Conservation (phyloP, 2,113 vertebrate species). For the Microcebus griseorufus region DNA sequence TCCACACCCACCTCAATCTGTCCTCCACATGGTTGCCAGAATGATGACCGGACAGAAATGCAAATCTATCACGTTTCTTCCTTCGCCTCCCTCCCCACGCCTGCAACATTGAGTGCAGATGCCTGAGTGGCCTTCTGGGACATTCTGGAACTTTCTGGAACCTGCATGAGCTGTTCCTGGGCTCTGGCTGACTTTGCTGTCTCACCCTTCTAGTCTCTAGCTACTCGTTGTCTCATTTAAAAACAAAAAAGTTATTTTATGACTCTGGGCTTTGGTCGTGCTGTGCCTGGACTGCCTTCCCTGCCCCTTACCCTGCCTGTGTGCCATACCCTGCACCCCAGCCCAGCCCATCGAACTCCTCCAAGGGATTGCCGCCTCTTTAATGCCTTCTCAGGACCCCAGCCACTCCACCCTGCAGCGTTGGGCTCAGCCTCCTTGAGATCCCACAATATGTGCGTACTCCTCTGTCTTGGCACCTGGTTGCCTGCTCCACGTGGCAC, state of each 20-base stretch:
- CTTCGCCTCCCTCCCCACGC: neutral
- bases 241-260: neutral
- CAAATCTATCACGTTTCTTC: conserved; percentile 29
- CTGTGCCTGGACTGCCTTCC: neutral
- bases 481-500: neutral
- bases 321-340: too few relatives aligned
- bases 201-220: neutral
- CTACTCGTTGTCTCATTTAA: neutral
- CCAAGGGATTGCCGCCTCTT: neutral
- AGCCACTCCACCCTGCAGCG: neutral
- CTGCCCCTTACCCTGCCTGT: neutral
- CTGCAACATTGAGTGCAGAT: neutral
- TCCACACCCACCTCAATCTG: conserved; percentile 70
- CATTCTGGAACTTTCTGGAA: conserved; percentile 20
- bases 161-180: neutral
- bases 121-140: neutral
- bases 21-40: conserved; percentile 55
- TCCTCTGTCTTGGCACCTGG: neutral
- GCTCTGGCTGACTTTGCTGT: neutral
- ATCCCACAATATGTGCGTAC: neutral
- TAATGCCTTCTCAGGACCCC: neutral
- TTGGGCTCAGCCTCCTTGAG: neutral
- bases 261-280: neutral
- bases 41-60: conserved; percentile 49
- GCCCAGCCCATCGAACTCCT: neutral